Percentiles rank a stretch among this genome's conserved stretches.
Evolutionary conservation across 2,797 vertebrate genomes (phyloP).

Genomic region (Phaenicophaeus curvirostris): DNA sequence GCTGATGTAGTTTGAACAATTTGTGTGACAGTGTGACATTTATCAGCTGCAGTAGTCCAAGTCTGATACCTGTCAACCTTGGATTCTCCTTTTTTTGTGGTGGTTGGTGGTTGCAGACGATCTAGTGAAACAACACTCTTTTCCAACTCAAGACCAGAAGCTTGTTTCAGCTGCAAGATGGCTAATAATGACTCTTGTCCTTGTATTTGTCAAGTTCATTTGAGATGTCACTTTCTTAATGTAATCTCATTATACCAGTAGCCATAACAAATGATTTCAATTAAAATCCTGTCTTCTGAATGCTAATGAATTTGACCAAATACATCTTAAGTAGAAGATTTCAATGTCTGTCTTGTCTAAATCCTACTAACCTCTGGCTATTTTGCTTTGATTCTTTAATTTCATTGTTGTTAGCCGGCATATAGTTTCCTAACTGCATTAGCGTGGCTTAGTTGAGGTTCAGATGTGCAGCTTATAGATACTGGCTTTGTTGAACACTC

Average conservation of each 20-base stretch:
- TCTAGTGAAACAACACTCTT: not conserved
- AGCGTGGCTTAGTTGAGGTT: not conserved
- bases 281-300: not conserved
- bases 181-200: not conserved
- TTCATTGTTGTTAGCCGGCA: not conserved
- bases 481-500: not conserved
- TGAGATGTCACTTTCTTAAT: not conserved
- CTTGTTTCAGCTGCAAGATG: not conserved
- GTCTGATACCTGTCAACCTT: not conserved
- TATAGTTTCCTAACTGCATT: not conserved
- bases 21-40: not conserved
- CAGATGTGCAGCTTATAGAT: not conserved
- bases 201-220: not conserved
- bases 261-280: not conserved
- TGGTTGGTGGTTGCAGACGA: not conserved
- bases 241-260: not conserved
- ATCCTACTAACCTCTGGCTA: not conserved
- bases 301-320: not conserved
- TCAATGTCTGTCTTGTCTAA: not conserved
- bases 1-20: not conserved
- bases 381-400: not conserved
- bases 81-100: not conserved
- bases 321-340: not conserved
- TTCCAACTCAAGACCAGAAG: not conserved
- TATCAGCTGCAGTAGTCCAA: not conserved